These are phyloP conservation scores for Atta colombica DNA, from an alignment of 1,140 invertebrate genomes.

Conservation along the genomic window DNA sequence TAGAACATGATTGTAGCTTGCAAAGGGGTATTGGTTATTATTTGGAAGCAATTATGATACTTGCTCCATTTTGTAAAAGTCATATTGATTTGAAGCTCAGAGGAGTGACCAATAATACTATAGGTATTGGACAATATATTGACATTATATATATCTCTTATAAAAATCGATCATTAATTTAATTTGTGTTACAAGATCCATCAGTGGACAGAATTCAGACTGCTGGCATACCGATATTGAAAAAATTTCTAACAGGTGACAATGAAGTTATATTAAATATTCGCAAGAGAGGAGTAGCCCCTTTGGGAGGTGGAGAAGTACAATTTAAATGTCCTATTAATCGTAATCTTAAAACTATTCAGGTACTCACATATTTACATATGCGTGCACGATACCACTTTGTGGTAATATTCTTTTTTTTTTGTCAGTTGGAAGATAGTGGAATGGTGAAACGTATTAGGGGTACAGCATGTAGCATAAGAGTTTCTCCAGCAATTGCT, in stretches of 20 bases:
- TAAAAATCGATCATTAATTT: conserved; percentile 29
- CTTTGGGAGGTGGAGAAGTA: conserved; percentile 96
- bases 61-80: conserved; percentile 98
- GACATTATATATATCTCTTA: conserved; percentile 33
- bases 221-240: conserved; percentile 92
- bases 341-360: conserved; percentile 89
- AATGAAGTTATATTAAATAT: conserved; percentile 96
- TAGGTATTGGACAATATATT: conserved; percentile 79
- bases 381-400: background rate
- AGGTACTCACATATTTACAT: conserved; percentile 83
- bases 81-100: conserved; percentile 93
- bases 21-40: conserved; percentile 96
- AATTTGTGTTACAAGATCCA: conserved; percentile 87
- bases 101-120: conserved; percentile 96
- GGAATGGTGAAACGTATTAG: conserved; percentile 98
- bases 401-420: background rate
- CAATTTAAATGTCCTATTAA: conserved; percentile 95
- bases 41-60: conserved; percentile 94
- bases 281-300: conserved; percentile 92
- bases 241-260: conserved; percentile 95
- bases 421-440: conserved; percentile 89
- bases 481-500: conserved; percentile 96
- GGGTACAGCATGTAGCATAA: conserved; percentile 94
- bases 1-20: conserved; percentile 95
- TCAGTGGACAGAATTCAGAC: conserved; percentile 95